Evolutionary conservation across 2,888 invertebrate species (phyloP).

Genomic region (Netelia fuscicornis): DNA sequence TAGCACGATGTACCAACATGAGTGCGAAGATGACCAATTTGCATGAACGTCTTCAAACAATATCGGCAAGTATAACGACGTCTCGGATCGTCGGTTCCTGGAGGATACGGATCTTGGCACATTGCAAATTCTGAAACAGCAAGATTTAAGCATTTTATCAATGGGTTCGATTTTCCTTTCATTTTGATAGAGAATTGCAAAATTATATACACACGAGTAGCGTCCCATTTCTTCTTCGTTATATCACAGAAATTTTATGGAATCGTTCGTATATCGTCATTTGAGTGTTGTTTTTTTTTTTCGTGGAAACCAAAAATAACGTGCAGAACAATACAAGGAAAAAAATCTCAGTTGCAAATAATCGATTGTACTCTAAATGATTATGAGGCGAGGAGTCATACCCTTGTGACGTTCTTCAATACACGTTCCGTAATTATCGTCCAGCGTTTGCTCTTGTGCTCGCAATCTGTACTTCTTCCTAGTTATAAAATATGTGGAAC

Average conservation of each 20-base stretch:
- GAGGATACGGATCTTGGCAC: not conserved
- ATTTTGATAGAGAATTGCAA: not conserved
- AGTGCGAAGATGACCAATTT: conserved; percentile 66
- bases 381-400: not conserved
- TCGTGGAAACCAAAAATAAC: not conserved
- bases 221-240: not conserved
- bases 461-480: not conserved
- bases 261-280: not conserved
- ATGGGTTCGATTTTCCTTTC: conserved; percentile 10
- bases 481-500: no score
- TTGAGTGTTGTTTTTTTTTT: not conserved
- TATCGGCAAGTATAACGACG: conserved; percentile 71
- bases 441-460: not conserved
- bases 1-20: conserved; percentile 74
- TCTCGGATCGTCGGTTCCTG: conserved; percentile 47
- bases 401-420: not conserved
- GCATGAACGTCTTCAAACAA: conserved; percentile 74
- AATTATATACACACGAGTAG: not conserved
- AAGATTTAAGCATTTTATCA: conserved; percentile 19
- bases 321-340: not conserved
- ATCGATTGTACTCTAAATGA: not conserved
- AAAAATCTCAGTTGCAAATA: not conserved
- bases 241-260: not conserved
- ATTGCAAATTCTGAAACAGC: conserved; percentile 61
- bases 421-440: not conserved